A percentile compares a stretch with the other conserved stretches of the same genome.
phyloP scores from a whole-genome alignment of 2,888 invertebrate species.

The Trachelus stipa region DNA sequence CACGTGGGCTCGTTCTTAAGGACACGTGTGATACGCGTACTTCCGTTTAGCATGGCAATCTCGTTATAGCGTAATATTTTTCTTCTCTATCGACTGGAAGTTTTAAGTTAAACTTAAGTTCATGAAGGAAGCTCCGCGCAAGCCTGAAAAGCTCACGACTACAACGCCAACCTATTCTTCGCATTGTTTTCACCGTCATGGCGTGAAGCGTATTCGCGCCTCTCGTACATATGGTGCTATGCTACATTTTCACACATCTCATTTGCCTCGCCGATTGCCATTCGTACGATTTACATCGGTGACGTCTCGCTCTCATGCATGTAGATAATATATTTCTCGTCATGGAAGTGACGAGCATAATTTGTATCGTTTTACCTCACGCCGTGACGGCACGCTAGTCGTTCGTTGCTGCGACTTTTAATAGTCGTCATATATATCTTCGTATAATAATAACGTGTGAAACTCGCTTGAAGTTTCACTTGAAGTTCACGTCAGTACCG shows the following conservation, averaged over 20 bases:
- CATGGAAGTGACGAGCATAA: neutral
- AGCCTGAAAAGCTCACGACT: neutral
- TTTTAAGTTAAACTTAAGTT: neutral
- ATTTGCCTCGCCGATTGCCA: neutral
- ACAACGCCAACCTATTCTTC: neutral
- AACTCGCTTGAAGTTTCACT: neutral
- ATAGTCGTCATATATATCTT: neutral
- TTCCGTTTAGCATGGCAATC: neutral
- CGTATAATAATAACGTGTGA: neutral
- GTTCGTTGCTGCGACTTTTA: neutral
- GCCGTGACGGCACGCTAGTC: neutral
- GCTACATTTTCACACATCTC: neutral
- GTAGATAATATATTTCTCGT: neutral
- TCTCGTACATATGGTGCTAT: neutral
- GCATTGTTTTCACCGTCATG: neutral
- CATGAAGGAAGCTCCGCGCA: neutral
- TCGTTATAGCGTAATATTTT: neutral
- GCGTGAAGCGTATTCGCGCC: neutral
- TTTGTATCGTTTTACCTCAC: neutral
- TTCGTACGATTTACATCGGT: neutral
- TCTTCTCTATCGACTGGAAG: neutral
- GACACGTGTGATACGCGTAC: neutral
- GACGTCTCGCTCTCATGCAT: neutral
- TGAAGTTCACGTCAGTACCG: neutral
- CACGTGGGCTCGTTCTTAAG: neutral